Base-by-base conservation (phyloP, 2,113 vertebrate species). In the Mus pahari region DNA sequence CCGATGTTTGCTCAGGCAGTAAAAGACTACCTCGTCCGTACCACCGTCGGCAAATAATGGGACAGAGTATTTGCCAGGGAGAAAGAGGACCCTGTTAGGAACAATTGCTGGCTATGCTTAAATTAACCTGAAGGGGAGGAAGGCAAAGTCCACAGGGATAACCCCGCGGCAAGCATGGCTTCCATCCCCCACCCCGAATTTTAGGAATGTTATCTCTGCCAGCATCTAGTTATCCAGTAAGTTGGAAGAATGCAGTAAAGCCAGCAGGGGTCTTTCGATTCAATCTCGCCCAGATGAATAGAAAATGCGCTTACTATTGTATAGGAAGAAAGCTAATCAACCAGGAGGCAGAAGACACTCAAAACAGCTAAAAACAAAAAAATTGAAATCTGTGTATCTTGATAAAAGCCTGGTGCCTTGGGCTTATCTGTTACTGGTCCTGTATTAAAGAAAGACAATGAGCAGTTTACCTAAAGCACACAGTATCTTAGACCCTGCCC, bases 201-300 rank as follows among this genome's bases (percentile, higher is more conserved):
- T 98, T 98, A 98, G 98, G 98, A 99, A 99, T 99, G 98, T 99
- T 99, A 98, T 99, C 98, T 99, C 98, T 98, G n/a, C 4, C 98
- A 98, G 98, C 98, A 98, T 98, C 98, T 98, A 98, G 98, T 98
- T 98, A 99, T 98, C 98, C 98, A 99, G 98, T 99, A 98, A 99
- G 98, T 98, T 98, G 98, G 97, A 98, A 98, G 98, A 99, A 99
- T 98, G 98, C 98, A 98, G 98, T 98, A 98, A 98, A 98, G 98
- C 98, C 98, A 98, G 98, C 98, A 98, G 98, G 98, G 98, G 98
- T 98, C 98, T 96, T 96, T 98, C 98, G 98, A 98, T 97, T 98
- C 98, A 99, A 98, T 98, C 98, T 98, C 97, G 95, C 98, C 98
- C 98, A 98, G 98, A 98, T 98, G 98, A 98, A 98, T 98, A 97